These are phyloP conservation scores for Muricea muricata DNA, from an alignment of 92 coral and sea anemone species.

Conservation along the genomic window DNA sequence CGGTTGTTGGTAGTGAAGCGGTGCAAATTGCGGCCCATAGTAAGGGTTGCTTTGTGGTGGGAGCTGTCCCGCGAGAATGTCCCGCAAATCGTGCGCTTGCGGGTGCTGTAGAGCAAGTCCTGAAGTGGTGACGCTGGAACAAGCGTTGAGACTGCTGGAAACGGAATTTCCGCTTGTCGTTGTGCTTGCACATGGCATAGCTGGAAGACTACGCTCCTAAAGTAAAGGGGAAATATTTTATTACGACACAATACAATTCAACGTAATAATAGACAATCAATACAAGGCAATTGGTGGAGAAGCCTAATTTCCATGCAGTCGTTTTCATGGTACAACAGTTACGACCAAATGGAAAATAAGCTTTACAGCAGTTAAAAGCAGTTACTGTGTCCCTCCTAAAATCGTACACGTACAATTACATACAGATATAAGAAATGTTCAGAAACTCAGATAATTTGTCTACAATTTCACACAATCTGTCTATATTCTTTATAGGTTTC, in stretches of 20 bases:
- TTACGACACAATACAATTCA: neutral
- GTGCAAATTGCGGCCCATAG: constrained; percentile 93
- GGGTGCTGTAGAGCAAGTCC: constrained; percentile 35
- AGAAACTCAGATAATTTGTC: too few relatives aligned
- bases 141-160: constrained; percentile 29
- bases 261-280: too few relatives aligned
- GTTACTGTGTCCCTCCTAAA: too few relatives aligned
- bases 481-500: too few relatives aligned
- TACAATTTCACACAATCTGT: too few relatives aligned
- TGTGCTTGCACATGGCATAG: constrained; percentile 78
- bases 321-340: too few relatives aligned
- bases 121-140: constrained; percentile 40
- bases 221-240: constrained; percentile 66
- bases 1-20: constrained; percentile 85
- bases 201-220: constrained; percentile 94
- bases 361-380: too few relatives aligned
- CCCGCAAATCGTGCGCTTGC: constrained; percentile 67
- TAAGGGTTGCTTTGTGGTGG: constrained; percentile 95
- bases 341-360: too few relatives aligned
- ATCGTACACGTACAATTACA: too few relatives aligned
- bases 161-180: constrained; percentile 30
- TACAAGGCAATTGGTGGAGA: too few relatives aligned
- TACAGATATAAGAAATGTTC: too few relatives aligned
- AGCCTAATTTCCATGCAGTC: too few relatives aligned
- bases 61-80: constrained; percentile 89